Conservation (phyloP, 2,797 vertebrate species). For the Zalophus californianus region DNA sequence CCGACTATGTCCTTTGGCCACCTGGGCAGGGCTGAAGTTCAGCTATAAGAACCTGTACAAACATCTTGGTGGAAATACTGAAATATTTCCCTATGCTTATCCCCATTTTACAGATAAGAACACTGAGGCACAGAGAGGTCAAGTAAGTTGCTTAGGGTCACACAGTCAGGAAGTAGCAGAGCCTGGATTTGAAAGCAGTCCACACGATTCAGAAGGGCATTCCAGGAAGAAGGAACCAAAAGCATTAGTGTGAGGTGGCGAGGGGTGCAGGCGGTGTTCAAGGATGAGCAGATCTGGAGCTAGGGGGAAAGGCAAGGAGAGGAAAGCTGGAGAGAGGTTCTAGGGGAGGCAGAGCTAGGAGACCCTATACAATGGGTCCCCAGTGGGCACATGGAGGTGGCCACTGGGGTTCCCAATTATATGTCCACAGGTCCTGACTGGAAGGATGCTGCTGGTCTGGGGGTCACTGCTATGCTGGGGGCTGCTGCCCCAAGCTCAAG, state of each 20-base stretch:
- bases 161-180: neutral
- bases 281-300: neutral
- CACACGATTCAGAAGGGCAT: rapidly evolving
- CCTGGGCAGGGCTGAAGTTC: neutral
- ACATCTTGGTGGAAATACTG: neutral
- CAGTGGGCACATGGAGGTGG: neutral
- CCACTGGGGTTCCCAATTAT: neutral
- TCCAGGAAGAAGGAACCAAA: neutral
- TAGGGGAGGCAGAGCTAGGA: neutral
- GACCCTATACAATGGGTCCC: neutral
- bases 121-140: neutral
- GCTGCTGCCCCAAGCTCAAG: conserved; percentile 33
- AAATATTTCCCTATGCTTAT: neutral
- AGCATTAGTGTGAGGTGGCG: neutral
- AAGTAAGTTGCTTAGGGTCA: neutral
- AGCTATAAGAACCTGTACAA: neutral
- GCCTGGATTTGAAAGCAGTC: neutral
- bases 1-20: no score
- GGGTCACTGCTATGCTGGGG: conserved; percentile 49
- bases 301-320: neutral
- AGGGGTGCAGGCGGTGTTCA: neutral
- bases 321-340: neutral
- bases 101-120: neutral
- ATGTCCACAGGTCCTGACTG: neutral
- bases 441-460: conserved; percentile 46